Evolutionary conservation across 2,113 vertebrate species (phyloP), one percentile per base, ranked within the genome.

Genomic region (Anas platyrhynchos): DNA sequence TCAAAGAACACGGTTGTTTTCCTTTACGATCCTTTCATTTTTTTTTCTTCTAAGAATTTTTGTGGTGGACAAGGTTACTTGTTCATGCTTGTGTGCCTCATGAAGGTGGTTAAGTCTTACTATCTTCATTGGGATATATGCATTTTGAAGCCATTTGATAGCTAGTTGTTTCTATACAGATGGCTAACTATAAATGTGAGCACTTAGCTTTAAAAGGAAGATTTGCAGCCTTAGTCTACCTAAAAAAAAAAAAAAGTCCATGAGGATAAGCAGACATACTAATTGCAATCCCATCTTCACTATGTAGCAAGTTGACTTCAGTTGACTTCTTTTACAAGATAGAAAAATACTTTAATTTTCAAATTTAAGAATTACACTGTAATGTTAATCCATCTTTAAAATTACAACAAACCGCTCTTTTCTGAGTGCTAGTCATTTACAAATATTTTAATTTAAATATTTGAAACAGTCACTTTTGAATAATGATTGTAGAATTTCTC

Each of bases 1-100:
- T 56, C 32, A 48, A 66, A 73, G 59, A 13, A 0, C 4, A 9
- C 0, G 1, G 5, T 20, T 11, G 29, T 50, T 52, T 73, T 56
- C 18, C 21, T 65, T 23, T 50, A 22, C 22, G 8, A 59, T 26
- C 31, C 26, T 41, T 63, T 36, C 34, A 48, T 4, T 63, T 59
- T 34, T 66, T 55, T 76, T 43, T 81, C 32, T 61, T 74, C 1
- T 14, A 81, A 31, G 8, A 55, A 15, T 13, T 50, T 43, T 38
- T 48, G 2, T 63, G n/a, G 46, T 58, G 25, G 16, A 17, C 18
- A n/a, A n/a, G 32, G 10, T 31, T 16, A 23, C 12, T 79, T 71
- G 9, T 54, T 93, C 38, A 11, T 79, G 18, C 29, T 79, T 67
- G 55, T 41, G 16, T 52, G 34, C 58, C 78, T 56, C 11, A 4